phyloP scores from a whole-genome alignment of 1,140 invertebrate species.

The Anastrepha ludens region DNA sequence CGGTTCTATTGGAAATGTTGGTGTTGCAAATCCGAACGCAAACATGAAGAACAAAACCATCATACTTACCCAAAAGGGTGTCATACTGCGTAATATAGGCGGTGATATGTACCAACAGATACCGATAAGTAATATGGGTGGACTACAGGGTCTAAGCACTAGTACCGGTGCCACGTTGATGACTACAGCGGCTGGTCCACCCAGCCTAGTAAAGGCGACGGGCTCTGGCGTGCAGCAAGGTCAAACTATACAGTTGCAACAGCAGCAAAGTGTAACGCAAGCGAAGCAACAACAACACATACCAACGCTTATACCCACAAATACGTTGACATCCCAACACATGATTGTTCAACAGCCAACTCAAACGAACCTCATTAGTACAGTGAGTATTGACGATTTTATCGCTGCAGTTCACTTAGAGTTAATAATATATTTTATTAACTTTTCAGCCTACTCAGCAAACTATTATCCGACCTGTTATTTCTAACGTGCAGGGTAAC shows the following conservation, averaged over 20 bases:
- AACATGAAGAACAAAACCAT: slow-evolving; percentile 71
- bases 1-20: slow-evolving; percentile 53
- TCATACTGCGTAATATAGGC: slow-evolving; percentile 71
- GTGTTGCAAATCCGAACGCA: slow-evolving; percentile 11
- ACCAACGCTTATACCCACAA: slow-evolving; percentile 71
- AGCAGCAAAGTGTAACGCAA: slow-evolving; percentile 56
- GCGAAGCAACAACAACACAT: slow-evolving; percentile 65
- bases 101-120: slow-evolving; percentile 73
- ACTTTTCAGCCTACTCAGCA: slow-evolving; percentile 67
- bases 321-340: slow-evolving; percentile 65
- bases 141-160: slow-evolving; percentile 62
- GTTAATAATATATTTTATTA: too few relatives aligned
- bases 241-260: slow-evolving; percentile 61
- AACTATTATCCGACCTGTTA: slow-evolving; percentile 71
- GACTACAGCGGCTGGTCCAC: slow-evolving; percentile 70
- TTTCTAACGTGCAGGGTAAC: slow-evolving; percentile 61
- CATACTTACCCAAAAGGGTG: slow-evolving; percentile 72
- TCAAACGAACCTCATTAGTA: slow-evolving; percentile 67
- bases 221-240: slow-evolving; percentile 58
- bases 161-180: slow-evolving; percentile 68
- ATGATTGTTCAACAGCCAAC: slow-evolving; percentile 67
- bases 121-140: slow-evolving; percentile 71
- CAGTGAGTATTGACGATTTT: slow-evolving; percentile 61
- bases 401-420: too few relatives aligned
- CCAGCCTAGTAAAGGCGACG: slow-evolving; percentile 70